These are phyloP conservation scores for Coregonus ussuriensis DNA, from an alignment of 2,797 vertebrate species.

Conservation along the genomic window DNA sequence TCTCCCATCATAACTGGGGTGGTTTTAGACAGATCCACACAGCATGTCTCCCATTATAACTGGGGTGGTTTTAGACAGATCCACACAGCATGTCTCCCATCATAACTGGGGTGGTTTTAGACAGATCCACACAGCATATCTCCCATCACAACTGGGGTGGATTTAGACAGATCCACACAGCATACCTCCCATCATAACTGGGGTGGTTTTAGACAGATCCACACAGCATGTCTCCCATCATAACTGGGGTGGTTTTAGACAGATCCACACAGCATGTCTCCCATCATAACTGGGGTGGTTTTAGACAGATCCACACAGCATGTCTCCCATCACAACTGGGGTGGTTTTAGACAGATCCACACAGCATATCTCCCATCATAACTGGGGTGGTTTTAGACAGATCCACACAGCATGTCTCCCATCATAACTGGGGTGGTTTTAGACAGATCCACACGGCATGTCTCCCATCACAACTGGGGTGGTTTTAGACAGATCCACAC, in stretches of 20 bases:
- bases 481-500: background rate
- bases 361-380: too few relatives aligned
- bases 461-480: too few relatives aligned
- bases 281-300: background rate
- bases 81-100: background rate
- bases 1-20: too few relatives aligned
- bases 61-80: background rate
- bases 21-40: background rate
- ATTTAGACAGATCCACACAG: background rate
- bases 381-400: too few relatives aligned
- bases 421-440: background rate
- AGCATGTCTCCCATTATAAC: too few relatives aligned
- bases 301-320: background rate
- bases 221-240: too few relatives aligned
- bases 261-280: background rate
- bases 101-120: too few relatives aligned
- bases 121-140: too few relatives aligned
- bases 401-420: background rate
- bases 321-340: background rate
- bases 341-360: background rate
- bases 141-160: too few relatives aligned
- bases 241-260: background rate
- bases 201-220: too few relatives aligned
- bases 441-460: too few relatives aligned
- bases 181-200: too few relatives aligned